Evolutionary conservation across 1,140 invertebrate genomes (phyloP), one percentile per base, ranked within the genome.

Genomic region (Drosophila grimshawi): DNA sequence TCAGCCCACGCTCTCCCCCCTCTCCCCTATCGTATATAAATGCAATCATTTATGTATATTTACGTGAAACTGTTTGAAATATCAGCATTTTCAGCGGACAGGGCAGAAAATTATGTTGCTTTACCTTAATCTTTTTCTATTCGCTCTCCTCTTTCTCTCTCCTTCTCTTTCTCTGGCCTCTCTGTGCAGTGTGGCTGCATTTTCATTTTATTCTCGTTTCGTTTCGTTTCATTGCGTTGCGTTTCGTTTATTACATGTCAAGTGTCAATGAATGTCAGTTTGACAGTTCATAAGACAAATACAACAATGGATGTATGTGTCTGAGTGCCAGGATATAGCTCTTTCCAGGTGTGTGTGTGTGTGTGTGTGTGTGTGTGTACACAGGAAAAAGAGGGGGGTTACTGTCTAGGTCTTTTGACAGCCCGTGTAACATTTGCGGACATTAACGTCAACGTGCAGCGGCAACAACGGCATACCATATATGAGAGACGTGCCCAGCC

Each of bases 251-350:
- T 83, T 79, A 83, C 80, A 83, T 82, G 80, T 83, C 80, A 83
- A 63, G 73, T 81, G 81, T 83, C 81, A 83, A 83, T 83, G 81
- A 83, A 83, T 83, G 81, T 83, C 81, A 83, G 67, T 83, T 83
- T 83, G 81, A 83, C 81, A 83, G 81, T 83, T 83, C 81, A 83
- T 83, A 83, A 83, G 81, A 83, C 81, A 83, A 83, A 83, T 83
- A 83, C 73, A 80, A 83, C 80, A 82, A 81, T 70, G 55, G 79
- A 32, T 46, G 49, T 60, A 27, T 51, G 49, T 60, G 61, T 33
- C 51, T 53, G 49, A n/a, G 62, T 57, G 60, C 10, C 60, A 41
- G n/a, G 27, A 45, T 43, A 8, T 46, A 32, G 30, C 59, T 27
- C 32, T 33, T 35, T 11, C 7, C 10, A 43, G 39, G 39, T 43